Evolutionary conservation across 2,888 invertebrate species (phyloP), one percentile per base, ranked within the genome.

Genomic region (Amaurobius ferox): DNA sequence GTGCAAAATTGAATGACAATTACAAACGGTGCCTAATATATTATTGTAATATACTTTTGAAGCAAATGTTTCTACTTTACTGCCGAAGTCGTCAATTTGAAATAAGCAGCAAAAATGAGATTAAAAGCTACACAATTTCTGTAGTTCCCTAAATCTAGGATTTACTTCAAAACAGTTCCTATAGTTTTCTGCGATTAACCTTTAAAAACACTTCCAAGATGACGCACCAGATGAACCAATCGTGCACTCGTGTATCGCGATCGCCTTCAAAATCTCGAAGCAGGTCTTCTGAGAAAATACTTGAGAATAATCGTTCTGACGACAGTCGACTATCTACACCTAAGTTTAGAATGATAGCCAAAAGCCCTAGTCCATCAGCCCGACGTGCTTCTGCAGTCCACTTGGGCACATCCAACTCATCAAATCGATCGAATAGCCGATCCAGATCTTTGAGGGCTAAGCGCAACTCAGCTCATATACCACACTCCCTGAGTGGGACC

Each of bases 231-330:
- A 30, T n/a, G 13, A 28, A 23, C 9, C 35, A 32, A 1, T 39
- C 35, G 1, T 61, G 26, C 19, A 77, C 40, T 5, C 13, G 39
- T 7, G 55, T 70, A 9, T 86, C 78, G 0, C 40, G 85, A n/a
- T 86, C 85, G 0, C 85, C 85, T 1, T 86, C 85, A 13, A 86
- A 79, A 73, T 86, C 85, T 39, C 48, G 85, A 40, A 86, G 85
- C 39, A 73, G 85, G 28, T 86, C 85, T 35, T 79, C 85, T 0
- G 85, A 86, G 23, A 73, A 68, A n/a, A 40, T 79, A 6, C 61
- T 85, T 61, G 64, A 62, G 35, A 71, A n/a, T 23, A 39, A n/a
- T 5, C 39, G 55, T 7, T 55, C 32, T 6, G 40, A 71, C 0
- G 64, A 28, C 19, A 40, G 16, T 0, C 64, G 29, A 28, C 68